These are phyloP conservation scores for Heteromyza rotundicornis DNA, from an alignment of 2,888 invertebrate genomes.

Conservation along the genomic window DNA sequence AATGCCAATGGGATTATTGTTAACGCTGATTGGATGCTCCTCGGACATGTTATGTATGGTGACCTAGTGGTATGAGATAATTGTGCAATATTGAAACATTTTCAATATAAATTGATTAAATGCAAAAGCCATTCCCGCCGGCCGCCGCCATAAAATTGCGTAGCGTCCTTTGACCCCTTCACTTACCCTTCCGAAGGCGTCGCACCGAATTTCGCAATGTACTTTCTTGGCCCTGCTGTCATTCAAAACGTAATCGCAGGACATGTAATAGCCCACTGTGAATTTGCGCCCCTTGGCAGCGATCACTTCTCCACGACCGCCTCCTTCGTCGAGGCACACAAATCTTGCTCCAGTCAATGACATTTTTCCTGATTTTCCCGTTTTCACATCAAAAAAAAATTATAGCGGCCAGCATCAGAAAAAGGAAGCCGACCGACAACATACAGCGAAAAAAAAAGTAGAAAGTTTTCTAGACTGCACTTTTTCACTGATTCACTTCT, in stretches of 20 bases:
- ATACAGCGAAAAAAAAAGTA: not conserved
- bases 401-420: too few species aligned
- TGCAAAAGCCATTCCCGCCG: too few species aligned
- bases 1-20: slow-evolving; percentile 43
- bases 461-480: not conserved
- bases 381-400: too few species aligned
- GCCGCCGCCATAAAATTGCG: too few species aligned
- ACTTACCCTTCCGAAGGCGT: slow-evolving; percentile 60
- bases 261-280: slow-evolving; percentile 52
- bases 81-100: not conserved
- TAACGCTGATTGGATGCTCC: slow-evolving; percentile 45
- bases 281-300: slow-evolving; percentile 53
- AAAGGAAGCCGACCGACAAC: too few species aligned
- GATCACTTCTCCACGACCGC: slow-evolving; percentile 27
- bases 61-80: slow-evolving; percentile 40
- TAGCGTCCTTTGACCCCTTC: too few species aligned
- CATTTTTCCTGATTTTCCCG: slow-evolving; percentile 44
- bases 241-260: slow-evolving; percentile 50
- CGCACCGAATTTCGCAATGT: slow-evolving; percentile 57
- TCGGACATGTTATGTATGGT: slow-evolving; percentile 51
- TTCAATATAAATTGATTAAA: not conserved
- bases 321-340: slow-evolving; percentile 41
- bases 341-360: slow-evolving; percentile 55
- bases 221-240: slow-evolving; percentile 45
- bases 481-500: not conserved